These are phyloP conservation scores for Pelusios castaneus DNA, from an alignment of 2,113 vertebrate species.

Conservation along the genomic window DNA sequence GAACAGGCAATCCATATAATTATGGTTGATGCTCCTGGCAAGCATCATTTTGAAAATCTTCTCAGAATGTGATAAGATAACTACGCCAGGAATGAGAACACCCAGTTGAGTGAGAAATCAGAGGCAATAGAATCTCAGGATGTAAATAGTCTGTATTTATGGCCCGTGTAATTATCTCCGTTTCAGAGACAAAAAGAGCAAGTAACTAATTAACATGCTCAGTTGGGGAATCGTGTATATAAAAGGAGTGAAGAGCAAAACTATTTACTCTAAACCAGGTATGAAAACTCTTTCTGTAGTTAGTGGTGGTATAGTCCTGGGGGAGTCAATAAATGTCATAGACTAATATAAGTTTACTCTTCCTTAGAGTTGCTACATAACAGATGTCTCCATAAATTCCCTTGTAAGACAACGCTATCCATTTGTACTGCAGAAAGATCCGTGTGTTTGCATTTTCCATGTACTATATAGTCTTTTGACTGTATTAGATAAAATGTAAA, in stretches of 20 bases:
- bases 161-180: neutral
- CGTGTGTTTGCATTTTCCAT: neutral
- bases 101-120: neutral
- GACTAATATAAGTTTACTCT: neutral
- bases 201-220: neutral
- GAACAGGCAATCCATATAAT: neutral
- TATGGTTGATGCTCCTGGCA: rapidly evolving
- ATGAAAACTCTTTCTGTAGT: neutral
- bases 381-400: neutral
- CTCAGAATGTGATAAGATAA: neutral
- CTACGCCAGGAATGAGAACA: neutral
- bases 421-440: neutral
- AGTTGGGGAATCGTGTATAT: neutral
- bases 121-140: neutral
- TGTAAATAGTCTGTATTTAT: neutral
- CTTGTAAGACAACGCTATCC: neutral
- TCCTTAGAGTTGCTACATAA: neutral
- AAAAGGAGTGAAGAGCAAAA: neutral
- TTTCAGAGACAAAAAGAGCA: neutral
- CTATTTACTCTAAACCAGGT: neutral
- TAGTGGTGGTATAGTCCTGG: neutral
- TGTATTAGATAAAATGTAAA: neutral
- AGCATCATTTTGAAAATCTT: neutral
- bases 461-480: neutral
- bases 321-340: neutral